Percentiles rank a stretch among this genome's conserved stretches.
phyloP scores from a whole-genome alignment of 23 tunicate genomes.

The Phallusia fumigata region DNA sequence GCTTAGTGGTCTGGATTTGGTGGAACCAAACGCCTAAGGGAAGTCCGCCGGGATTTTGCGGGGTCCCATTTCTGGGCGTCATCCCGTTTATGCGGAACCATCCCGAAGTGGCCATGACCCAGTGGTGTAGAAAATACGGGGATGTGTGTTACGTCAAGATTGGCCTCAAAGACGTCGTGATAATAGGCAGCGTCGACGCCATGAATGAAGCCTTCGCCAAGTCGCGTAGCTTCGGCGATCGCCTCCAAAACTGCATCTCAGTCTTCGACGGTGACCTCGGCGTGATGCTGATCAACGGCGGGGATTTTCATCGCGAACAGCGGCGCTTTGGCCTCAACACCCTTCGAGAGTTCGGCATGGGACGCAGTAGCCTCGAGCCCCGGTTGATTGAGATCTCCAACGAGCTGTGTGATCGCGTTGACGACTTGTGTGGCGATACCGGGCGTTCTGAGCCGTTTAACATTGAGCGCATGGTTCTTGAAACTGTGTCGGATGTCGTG shows the following conservation, averaged over 20 bases:
- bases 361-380: constrained; percentile 43
- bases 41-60: constrained; percentile 8
- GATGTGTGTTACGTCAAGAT: neutral
- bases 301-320: constrained; percentile 53
- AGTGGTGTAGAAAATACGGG: constrained; percentile 18
- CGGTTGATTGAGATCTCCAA: neutral
- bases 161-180: constrained; percentile 11
- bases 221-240: constrained; percentile 25
- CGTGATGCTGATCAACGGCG: constrained; percentile 22
- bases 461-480: constrained; percentile 23
- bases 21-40: constrained; percentile 15
- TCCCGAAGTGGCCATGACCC: constrained; percentile 12
- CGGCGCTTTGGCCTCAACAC: constrained; percentile 49
- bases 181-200: constrained; percentile 29
- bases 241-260: constrained; percentile 29
- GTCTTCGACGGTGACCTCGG: constrained; percentile 36
- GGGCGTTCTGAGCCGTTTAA: constrained; percentile 12
- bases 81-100: neutral
- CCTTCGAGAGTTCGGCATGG: constrained; percentile 64
- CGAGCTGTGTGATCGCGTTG: neutral
- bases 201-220: constrained; percentile 47
- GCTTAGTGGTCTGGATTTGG: neutral
- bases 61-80: constrained; percentile 17
- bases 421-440: neutral
- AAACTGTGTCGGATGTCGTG: constrained; percentile 34